Evolutionary conservation across 2,888 invertebrate species (phyloP).

Genomic region (Sphaerophoria taeniata): DNA sequence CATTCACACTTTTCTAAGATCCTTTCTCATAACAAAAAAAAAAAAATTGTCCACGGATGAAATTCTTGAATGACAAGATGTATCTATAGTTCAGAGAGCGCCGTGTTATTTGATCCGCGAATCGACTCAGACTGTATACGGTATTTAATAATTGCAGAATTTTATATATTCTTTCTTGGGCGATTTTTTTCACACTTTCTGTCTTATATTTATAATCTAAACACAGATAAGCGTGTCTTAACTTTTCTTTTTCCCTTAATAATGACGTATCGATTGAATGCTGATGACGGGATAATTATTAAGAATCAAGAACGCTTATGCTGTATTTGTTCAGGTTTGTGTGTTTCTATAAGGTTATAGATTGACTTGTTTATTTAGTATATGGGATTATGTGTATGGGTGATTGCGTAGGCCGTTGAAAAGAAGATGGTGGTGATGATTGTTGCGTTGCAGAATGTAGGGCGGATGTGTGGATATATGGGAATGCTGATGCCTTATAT

Average conservation of each 20-base stretch:
- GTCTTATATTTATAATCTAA: constrained; percentile 46
- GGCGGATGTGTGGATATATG: too few species aligned
- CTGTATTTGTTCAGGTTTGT: too few species aligned
- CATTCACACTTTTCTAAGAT: too few species aligned
- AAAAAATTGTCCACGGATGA: background rate
- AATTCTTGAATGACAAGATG: background rate
- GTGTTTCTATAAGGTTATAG: too few species aligned
- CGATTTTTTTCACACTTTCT: constrained; percentile 40
- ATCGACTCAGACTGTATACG: constrained; percentile 53
- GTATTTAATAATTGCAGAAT: constrained; percentile 43
- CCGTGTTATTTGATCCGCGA: constrained; percentile 67
- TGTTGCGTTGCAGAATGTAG: too few species aligned
- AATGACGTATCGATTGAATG: constrained; percentile 32
- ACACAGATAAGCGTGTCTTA: constrained; percentile 44
- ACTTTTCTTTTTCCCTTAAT: constrained; percentile 8
- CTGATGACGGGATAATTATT: constrained; percentile 21
- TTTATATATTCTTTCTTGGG: constrained; percentile 55
- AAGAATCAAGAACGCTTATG: background rate
- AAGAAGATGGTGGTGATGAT: too few species aligned
- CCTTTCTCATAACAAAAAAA: too few species aligned
- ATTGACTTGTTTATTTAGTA: too few species aligned
- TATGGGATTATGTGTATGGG: too few species aligned
- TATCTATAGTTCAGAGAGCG: background rate
- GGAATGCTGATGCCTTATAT: too few species aligned
- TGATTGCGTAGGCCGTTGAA: too few species aligned